A percentile compares a stretch with the other conserved stretches of the same genome.
These are phyloP conservation scores for Diachasma alloeum DNA, from an alignment of 1,140 invertebrate species.

Conservation along the genomic window DNA sequence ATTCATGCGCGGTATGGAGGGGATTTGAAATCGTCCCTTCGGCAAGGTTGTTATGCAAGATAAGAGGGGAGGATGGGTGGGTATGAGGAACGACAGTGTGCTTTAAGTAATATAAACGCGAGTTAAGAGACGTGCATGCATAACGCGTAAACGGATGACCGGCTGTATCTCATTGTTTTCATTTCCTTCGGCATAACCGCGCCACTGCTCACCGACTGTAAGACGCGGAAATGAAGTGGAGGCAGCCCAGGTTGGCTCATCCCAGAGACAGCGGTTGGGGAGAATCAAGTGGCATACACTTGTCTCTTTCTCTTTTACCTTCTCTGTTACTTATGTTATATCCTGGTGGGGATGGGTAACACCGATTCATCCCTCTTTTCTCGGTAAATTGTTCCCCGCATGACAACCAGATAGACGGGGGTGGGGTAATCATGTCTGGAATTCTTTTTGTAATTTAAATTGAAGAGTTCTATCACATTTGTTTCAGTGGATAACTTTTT, in stretches of 20 bases:
- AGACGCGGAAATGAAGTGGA: slow-evolving; percentile 54
- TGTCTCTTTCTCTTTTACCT: neutral
- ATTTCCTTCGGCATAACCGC: slow-evolving; percentile 37
- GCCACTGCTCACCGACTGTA: slow-evolving; percentile 26
- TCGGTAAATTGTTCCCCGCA: slow-evolving; percentile 15
- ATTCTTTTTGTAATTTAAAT: neutral
- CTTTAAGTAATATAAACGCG: slow-evolving; percentile 34
- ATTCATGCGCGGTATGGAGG: neutral
- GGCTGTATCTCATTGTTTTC: slow-evolving; percentile 46
- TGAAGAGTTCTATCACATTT: neutral
- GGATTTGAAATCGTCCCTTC: neutral
- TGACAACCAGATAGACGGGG: slow-evolving; percentile 28
- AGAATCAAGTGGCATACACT: neutral
- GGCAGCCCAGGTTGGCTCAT: slow-evolving; percentile 31
- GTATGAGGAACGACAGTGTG: neutral
- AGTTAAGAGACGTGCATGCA: slow-evolving; percentile 30
- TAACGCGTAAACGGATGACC: slow-evolving; percentile 38
- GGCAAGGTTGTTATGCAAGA: neutral
- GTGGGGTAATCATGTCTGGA: neutral
- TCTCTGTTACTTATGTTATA: neutral
- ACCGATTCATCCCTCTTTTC: slow-evolving; percentile 29
- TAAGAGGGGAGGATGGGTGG: neutral
- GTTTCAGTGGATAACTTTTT: no score
- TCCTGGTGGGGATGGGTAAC: neutral
- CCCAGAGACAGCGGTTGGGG: neutral